Percentiles rank a stretch among this genome's conserved stretches.
These are phyloP conservation scores for Thinocorus orbignyianus DNA, from an alignment of 2,113 vertebrate species.

Conservation along the genomic window DNA sequence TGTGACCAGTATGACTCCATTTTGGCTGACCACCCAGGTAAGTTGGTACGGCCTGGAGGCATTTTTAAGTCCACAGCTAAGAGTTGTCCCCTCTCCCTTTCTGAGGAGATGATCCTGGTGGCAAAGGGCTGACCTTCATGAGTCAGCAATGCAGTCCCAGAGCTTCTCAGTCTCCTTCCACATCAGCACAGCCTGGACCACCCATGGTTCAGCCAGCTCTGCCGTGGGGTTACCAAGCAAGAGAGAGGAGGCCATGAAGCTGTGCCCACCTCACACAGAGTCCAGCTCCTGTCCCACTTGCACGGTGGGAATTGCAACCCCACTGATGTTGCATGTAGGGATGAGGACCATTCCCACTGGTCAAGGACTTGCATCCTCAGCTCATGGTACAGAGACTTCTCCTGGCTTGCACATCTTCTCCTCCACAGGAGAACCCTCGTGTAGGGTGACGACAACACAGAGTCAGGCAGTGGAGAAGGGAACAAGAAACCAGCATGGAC, in stretches of 20 bases:
- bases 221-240: background rate
- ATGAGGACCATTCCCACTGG: background rate
- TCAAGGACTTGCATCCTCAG: background rate
- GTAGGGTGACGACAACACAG: background rate
- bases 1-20: constrained; percentile 79
- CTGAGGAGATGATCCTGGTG: background rate
- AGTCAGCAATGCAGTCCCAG: background rate
- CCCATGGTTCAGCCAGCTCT: background rate
- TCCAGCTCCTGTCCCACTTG: background rate
- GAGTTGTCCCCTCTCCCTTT: background rate
- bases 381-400: background rate
- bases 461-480: background rate
- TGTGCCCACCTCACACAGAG: background rate
- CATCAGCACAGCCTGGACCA: background rate
- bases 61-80: background rate
- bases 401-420: background rate
- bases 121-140: background rate
- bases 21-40: constrained; percentile 74
- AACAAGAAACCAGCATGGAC: background rate
- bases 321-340: background rate
- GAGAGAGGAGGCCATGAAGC: background rate
- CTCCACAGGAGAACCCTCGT: background rate
- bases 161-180: background rate
- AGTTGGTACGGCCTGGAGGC: background rate
- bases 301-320: background rate